Base-by-base conservation (phyloP, 2,797 vertebrate species). In the Bradypodion ventrale region DNA sequence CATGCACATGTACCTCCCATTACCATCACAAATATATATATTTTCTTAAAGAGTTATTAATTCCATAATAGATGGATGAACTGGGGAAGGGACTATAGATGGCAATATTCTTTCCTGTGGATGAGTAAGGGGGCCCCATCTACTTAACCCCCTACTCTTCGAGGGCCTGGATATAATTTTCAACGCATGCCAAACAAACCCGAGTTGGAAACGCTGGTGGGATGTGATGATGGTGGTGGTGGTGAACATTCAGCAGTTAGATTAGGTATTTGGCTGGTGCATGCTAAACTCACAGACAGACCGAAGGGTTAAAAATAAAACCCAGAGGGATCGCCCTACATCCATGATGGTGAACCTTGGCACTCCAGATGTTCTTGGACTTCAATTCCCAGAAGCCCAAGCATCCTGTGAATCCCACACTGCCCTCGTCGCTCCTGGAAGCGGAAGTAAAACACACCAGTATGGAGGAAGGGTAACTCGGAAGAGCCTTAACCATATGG, bases 261-360 rank as follows among this genome's bases (percentile, higher is more conserved):
- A 88, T 66, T 87, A 81, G 81, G 42, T 89, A 85, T 88, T 79
- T 82, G 88, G 85, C 82, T 87, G 56, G 13, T 80, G 80, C 82
- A 3, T 88, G 89, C 86, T 89, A 8, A 84, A 79, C 90, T 82
- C 89, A 90, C 89, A 89, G 92, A 40, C 83, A 83, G 88, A 59
- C 15, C 0, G 46, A 79, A 42, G 90, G 89, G 84, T 0, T 87
- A 87, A 89, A 87, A 86, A n/a, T n/a, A n/a, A n/a, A n/a, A n/a
- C n/a, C n/a, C n/a, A n/a, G n/a, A n/a, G n/a, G n/a, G n/a, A n/a
- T n/a, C n/a, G n/a, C n/a, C n/a, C n/a, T n/a, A n/a, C n/a, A n/a
- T n/a, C n/a, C n/a, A n/a, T n/a, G n/a, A n/a, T n/a, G n/a, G n/a
- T n/a, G n/a, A n/a, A n/a, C n/a, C n/a, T n/a, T n/a, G n/a, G n/a